Percentiles rank a stretch among this genome's conserved stretches.
These are phyloP conservation scores for Drosophila nikananu DNA, from an alignment of 1,140 invertebrate species.

Conservation along the genomic window DNA sequence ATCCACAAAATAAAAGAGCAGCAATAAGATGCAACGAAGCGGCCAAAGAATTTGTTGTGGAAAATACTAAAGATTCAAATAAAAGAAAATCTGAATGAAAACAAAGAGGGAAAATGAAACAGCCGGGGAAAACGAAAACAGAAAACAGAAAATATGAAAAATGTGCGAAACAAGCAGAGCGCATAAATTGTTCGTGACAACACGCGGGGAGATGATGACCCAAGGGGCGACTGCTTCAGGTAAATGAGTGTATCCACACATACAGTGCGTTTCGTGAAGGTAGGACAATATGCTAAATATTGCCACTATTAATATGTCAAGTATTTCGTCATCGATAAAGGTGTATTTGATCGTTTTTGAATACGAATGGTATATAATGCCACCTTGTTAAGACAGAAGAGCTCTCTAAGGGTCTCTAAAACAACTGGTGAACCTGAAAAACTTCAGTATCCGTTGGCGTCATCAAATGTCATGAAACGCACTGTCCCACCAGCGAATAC, in stretches of 20 bases:
- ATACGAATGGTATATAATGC: too few species aligned
- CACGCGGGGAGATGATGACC: constrained; percentile 8
- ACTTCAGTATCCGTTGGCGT: background rate
- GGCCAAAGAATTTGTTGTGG: background rate
- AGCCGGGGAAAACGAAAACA: constrained; percentile 21
- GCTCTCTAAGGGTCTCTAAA: too few species aligned
- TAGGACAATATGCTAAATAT: too few species aligned
- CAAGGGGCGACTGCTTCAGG: constrained; percentile 53
- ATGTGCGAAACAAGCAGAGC: constrained; percentile 69
- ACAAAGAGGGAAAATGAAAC: constrained; percentile 11
- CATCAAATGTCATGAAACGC: background rate
- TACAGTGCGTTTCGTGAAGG: constrained; percentile 10
- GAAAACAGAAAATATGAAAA: constrained; percentile 61
- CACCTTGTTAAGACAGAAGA: too few species aligned
- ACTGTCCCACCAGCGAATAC: background rate
- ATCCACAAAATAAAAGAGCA: constrained; percentile 4
- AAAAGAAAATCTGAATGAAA: background rate
- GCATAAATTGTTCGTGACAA: constrained; percentile 71
- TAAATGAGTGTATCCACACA: constrained; percentile 45
- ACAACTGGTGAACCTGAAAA: too few species aligned
- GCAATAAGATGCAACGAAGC: background rate
- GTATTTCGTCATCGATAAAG: too few species aligned
- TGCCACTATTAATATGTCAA: too few species aligned
- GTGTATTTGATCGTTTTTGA: too few species aligned
- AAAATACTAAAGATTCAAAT: constrained; percentile 1